These are phyloP conservation scores for Chaitophorus viminalis DNA, from an alignment of 2,888 invertebrate genomes.

Conservation along the genomic window DNA sequence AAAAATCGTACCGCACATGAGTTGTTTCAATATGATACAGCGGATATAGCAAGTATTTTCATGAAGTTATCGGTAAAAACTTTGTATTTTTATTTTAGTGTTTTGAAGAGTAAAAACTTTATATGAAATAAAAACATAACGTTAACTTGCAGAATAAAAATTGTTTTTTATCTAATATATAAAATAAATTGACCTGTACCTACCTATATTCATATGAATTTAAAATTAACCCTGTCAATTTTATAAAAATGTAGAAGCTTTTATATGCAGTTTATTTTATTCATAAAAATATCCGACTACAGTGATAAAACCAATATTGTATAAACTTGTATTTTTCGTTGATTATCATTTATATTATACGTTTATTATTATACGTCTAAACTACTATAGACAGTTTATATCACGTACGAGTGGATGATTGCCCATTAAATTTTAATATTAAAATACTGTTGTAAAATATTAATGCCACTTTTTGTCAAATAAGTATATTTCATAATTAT, in stretches of 20 bases:
- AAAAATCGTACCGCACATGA: not conserved
- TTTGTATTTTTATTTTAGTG: not conserved
- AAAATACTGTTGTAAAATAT: too few species aligned
- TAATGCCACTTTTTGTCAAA: too few species aligned
- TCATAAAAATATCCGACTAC: too few species aligned
- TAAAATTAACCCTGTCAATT: not conserved
- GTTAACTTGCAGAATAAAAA: not conserved
- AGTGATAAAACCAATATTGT: too few species aligned
- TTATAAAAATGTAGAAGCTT: not conserved
- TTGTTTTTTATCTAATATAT: not conserved
- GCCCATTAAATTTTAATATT: too few species aligned
- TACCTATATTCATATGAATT: not conserved
- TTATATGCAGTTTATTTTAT: too few species aligned
- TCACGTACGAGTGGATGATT: too few species aligned
- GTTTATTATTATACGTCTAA: too few species aligned
- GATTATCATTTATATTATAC: too few species aligned
- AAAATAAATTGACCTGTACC: not conserved
- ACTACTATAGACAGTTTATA: too few species aligned
- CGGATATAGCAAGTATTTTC: not conserved
- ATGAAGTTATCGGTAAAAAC: not conserved
- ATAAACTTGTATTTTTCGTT: too few species aligned
- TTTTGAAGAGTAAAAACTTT: not conserved
- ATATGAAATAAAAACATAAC: not conserved
- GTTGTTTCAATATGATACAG: not conserved
- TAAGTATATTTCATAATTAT: too few species aligned